A percentile compares a stretch with the other conserved stretches of the same genome.
These are phyloP conservation scores for Eospalax fontanierii DNA, from an alignment of 2,797 vertebrate species.

Conservation along the genomic window DNA sequence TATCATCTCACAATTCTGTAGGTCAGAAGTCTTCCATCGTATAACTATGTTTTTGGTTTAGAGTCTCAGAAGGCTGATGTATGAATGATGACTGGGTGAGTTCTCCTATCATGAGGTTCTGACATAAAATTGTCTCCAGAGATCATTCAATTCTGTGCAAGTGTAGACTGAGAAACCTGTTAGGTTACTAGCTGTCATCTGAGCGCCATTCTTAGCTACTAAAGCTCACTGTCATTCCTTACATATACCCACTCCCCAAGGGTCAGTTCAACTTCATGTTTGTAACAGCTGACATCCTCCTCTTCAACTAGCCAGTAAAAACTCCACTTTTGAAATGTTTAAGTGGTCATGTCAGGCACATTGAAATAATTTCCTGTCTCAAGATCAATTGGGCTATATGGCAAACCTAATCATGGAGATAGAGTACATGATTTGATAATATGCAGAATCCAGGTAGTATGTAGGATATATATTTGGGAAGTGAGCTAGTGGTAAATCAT, in stretches of 20 bases:
- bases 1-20: conserved; percentile 21
- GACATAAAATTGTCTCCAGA: background rate
- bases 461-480: background rate
- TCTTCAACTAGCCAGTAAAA: background rate
- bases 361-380: background rate
- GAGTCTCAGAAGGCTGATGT: conserved; percentile 33
- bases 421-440: background rate
- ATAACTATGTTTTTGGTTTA: background rate
- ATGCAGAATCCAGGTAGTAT: background rate
- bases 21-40: background rate
- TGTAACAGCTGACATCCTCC: background rate
- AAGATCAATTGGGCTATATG: background rate
- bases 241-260: background rate
- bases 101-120: conserved; percentile 16
- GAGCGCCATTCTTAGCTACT: background rate
- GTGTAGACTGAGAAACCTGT: background rate
- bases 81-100: background rate
- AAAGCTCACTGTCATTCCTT: background rate
- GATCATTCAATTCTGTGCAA: background rate
- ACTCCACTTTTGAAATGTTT: background rate
- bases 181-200: background rate
- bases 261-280: background rate
- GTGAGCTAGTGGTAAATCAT: background rate
- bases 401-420: background rate
- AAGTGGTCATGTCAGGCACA: background rate